phyloP scores from a whole-genome alignment of 2,113 vertebrate genomes.

The Misgurnus anguillicaudatus region DNA sequence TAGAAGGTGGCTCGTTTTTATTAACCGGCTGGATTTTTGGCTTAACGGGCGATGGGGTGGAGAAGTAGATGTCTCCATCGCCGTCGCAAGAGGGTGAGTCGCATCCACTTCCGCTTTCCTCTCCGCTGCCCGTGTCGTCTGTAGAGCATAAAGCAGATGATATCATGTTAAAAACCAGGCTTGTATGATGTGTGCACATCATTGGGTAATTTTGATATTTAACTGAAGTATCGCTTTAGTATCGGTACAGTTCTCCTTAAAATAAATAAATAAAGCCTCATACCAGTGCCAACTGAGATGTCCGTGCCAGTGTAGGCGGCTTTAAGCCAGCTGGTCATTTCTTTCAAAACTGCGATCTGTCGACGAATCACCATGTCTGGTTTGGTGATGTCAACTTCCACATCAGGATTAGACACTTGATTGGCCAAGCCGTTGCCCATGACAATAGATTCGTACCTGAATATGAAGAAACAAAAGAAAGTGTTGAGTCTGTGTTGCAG shows the following conservation, averaged over 20 bases:
- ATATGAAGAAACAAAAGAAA: neutral
- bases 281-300: slow-evolving; percentile 85
- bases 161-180: neutral
- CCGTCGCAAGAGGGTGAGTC: slow-evolving; percentile 78
- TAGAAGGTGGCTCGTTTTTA: slow-evolving; percentile 8
- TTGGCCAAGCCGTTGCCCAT: slow-evolving; percentile 91
- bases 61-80: slow-evolving; percentile 80
- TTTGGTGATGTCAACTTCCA: slow-evolving; percentile 92
- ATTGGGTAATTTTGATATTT: no score
- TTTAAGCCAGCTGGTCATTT: slow-evolving; percentile 93
- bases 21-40: slow-evolving; percentile 49
- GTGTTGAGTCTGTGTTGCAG: neutral
- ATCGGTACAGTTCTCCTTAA: no score
- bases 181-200: neutral
- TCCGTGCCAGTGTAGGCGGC: slow-evolving; percentile 90
- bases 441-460: slow-evolving; percentile 89
- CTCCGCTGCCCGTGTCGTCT: slow-evolving; percentile 86
- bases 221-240: no score
- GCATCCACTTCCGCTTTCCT: slow-evolving; percentile 91
- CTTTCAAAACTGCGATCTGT: slow-evolving; percentile 87
- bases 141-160: neutral
- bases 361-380: slow-evolving; percentile 87
- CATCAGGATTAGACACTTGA: slow-evolving; percentile 92
- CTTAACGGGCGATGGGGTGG: slow-evolving; percentile 65
- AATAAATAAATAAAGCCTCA: slow-evolving; percentile 46